Evolutionary conservation across 2,113 vertebrate genomes (phyloP).

Genomic region (Entomyzon cyanotis): DNA sequence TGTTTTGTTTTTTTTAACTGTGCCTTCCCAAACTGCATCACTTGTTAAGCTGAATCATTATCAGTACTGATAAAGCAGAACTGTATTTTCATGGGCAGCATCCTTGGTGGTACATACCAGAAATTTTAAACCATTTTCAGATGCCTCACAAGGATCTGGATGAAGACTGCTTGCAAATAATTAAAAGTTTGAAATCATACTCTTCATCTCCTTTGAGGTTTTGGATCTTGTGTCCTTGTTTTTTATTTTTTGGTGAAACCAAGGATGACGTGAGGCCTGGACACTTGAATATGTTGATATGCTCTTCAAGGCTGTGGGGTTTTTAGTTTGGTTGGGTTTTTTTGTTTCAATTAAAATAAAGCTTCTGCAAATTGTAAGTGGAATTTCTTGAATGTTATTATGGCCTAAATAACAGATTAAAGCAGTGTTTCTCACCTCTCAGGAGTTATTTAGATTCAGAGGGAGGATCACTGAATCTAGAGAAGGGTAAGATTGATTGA

Average conservation of each 20-base stretch:
- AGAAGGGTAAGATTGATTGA: not conserved
- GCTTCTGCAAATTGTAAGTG: not conserved
- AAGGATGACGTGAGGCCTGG: not conserved
- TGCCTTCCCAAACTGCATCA: not conserved
- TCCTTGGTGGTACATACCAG: not conserved
- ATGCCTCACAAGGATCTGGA: not conserved
- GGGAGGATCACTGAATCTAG: not conserved
- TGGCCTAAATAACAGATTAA: not conserved
- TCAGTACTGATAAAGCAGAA: not conserved
- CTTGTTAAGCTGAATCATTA: not conserved
- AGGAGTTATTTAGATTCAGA: not conserved
- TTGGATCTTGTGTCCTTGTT: not conserved
- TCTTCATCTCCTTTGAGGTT: not conserved
- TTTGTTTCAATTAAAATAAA: not conserved
- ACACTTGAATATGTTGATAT: not conserved
- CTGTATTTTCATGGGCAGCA: not conserved
- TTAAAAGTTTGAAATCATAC: not conserved
- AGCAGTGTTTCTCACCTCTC: not conserved
- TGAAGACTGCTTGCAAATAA: not conserved
- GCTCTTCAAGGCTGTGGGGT: rapidly evolving
- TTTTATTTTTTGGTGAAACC: not conserved
- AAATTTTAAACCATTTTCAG: not conserved
- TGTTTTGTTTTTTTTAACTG: not conserved
- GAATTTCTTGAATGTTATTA: not conserved
- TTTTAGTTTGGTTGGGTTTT: not conserved